Evolutionary conservation across 2,888 invertebrate species (phyloP).

Genomic region (Leptarthrus brevirostris): DNA sequence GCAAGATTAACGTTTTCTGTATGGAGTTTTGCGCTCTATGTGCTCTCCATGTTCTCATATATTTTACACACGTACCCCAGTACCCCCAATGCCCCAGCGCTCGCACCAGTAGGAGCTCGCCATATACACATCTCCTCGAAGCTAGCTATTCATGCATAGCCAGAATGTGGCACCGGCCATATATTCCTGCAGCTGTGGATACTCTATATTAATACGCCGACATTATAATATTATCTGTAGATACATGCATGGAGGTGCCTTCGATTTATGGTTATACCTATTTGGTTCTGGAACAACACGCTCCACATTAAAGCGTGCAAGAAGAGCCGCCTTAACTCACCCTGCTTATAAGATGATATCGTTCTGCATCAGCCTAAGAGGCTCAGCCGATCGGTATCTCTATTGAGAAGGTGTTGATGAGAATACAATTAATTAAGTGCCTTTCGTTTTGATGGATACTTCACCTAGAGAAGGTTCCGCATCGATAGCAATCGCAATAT

Average conservation of each 20-base stretch:
- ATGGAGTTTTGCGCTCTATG: conserved; percentile 52
- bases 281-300: conserved; percentile 45
- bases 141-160: not conserved
- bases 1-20: conserved; percentile 65
- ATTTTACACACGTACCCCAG: conserved; percentile 44
- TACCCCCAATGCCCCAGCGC: not conserved
- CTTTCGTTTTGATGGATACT: conserved; percentile 49
- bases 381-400: conserved; percentile 47
- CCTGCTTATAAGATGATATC: conserved; percentile 45
- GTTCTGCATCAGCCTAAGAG: conserved; percentile 38
- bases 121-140: not conserved
- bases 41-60: conserved; percentile 51
- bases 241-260: conserved; percentile 35
- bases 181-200: conserved; percentile 42
- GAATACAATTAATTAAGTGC: conserved; percentile 52
- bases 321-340: conserved; percentile 5
- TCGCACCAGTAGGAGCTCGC: not conserved
- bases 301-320: conserved; percentile 25
- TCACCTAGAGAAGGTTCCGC: conserved; percentile 46
- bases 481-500: conserved; percentile 48
- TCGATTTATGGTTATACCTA: conserved; percentile 53
- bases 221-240: conserved; percentile 52
- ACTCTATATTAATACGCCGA: conserved; percentile 52
- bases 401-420: conserved; percentile 54
- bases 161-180: conserved; percentile 18